phyloP scores from a whole-genome alignment of 23 tunicate species.

The Clavelina lepadiformis region DNA sequence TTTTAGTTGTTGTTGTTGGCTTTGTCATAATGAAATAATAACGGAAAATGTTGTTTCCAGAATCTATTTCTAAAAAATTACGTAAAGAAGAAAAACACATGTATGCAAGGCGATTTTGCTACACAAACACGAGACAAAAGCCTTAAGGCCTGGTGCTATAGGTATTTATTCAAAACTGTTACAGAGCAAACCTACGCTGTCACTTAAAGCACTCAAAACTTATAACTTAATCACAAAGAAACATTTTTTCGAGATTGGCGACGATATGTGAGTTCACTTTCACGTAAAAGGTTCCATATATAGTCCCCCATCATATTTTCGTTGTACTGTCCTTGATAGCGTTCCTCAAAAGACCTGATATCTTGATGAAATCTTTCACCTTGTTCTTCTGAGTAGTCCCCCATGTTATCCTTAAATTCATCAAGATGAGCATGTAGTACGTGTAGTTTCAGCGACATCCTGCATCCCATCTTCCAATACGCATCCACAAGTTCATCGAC shows the following conservation, averaged over 20 bases:
- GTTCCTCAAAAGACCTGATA: too few relatives aligned
- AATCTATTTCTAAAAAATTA: too few relatives aligned
- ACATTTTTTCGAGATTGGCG: slow-evolving; percentile 24
- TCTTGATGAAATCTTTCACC: too few relatives aligned
- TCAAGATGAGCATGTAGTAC: slow-evolving; percentile 31
- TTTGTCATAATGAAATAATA: too few relatives aligned
- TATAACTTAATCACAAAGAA: slow-evolving; percentile 11
- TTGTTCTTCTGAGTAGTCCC: slow-evolving; percentile 20
- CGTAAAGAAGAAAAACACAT: too few relatives aligned
- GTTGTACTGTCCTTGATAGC: slow-evolving; percentile 15
- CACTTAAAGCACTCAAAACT: slow-evolving; percentile 14
- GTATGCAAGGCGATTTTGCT: too few relatives aligned
- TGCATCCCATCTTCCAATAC: slow-evolving; percentile 25
- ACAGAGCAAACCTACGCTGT: slow-evolving; percentile 14
- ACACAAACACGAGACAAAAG: too few relatives aligned
- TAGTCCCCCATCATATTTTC: slow-evolving; percentile 11
- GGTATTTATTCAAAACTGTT: slow-evolving; percentile 17
- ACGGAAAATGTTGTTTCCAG: too few relatives aligned
- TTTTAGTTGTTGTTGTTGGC: too few relatives aligned
- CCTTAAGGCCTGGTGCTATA: too few relatives aligned
- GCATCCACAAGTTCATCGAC: slow-evolving; percentile 35
- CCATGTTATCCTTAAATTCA: too few relatives aligned
- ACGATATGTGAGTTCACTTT: too few relatives aligned
- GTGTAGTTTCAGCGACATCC: slow-evolving; percentile 26
- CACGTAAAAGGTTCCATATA: not conserved